Percentiles rank a stretch among this genome's conserved stretches.
Conservation (phyloP, 1,140 invertebrate genomes). For the Diorhabda carinulata region DNA sequence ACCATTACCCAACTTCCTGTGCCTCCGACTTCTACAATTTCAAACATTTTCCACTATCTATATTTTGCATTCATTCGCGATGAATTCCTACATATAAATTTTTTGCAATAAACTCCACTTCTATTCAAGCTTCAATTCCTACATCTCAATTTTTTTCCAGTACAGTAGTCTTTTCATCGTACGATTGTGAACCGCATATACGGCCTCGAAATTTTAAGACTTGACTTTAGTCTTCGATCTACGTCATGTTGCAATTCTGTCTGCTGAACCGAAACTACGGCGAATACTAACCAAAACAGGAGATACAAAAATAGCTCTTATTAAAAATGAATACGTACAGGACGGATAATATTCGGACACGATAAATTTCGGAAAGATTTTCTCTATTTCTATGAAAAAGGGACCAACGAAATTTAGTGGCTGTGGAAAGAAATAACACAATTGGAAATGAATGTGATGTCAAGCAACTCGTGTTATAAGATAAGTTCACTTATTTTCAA, state of each 20-base stretch:
- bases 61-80: background rate
- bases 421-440: too few species aligned
- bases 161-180: slow-evolving; percentile 1
- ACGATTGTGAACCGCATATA: background rate
- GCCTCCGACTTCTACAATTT: too few species aligned
- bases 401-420: too few species aligned
- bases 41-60: too few species aligned
- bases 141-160: background rate
- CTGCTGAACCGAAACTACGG: background rate
- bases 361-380: too few species aligned
- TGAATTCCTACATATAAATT: background rate
- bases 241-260: background rate
- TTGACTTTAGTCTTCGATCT: background rate
- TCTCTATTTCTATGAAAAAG: too few species aligned
- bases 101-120: slow-evolving; percentile 1
- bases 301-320: background rate
- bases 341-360: too few species aligned
- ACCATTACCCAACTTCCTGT: too few species aligned
- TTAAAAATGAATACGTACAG: background rate
- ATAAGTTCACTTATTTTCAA: too few species aligned
- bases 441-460: too few species aligned
- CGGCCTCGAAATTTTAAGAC: background rate
- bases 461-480: too few species aligned
- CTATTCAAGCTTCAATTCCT: background rate
- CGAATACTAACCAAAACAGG: background rate